Evolutionary conservation across 1,140 invertebrate species (phyloP).

Genomic region (Myzus persicae): DNA sequence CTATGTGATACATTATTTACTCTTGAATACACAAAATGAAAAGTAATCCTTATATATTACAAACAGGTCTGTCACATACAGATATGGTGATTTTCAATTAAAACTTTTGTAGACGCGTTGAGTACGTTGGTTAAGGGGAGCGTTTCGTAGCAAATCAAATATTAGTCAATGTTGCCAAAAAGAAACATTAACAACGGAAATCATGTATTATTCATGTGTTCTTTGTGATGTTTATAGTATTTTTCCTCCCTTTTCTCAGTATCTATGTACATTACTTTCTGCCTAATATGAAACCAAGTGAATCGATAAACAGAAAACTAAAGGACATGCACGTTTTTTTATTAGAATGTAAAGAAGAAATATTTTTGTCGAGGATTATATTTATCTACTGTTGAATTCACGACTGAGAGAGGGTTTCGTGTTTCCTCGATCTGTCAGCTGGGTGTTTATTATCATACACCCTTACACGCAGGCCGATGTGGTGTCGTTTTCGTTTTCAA

Average conservation of each 20-base stretch:
- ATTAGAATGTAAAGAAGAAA: slow-evolving; percentile 37
- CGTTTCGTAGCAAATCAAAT: slow-evolving; percentile 42
- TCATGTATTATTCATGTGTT: slow-evolving; percentile 56
- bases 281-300: slow-evolving; percentile 43
- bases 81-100: slow-evolving; percentile 40
- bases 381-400: slow-evolving; percentile 20
- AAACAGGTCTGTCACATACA: neutral
- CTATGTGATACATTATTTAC: neutral
- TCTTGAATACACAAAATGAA: neutral
- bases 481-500: slow-evolving; percentile 57
- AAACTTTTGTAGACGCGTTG: slow-evolving; percentile 18
- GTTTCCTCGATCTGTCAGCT: slow-evolving; percentile 54
- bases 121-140: neutral
- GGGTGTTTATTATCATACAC: slow-evolving; percentile 52
- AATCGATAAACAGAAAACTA: slow-evolving; percentile 53
- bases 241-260: slow-evolving; percentile 2
- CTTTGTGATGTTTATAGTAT: slow-evolving; percentile 40
- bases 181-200: slow-evolving; percentile 45
- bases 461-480: neutral
- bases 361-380: slow-evolving; percentile 43
- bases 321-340: slow-evolving; percentile 28
- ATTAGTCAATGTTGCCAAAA: slow-evolving; percentile 44
- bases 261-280: slow-evolving; percentile 4
- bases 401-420: slow-evolving; percentile 26
- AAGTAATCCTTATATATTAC: neutral